These are phyloP conservation scores for Papilio dardanus DNA, from an alignment of 1,140 invertebrate species.

Conservation along the genomic window DNA sequence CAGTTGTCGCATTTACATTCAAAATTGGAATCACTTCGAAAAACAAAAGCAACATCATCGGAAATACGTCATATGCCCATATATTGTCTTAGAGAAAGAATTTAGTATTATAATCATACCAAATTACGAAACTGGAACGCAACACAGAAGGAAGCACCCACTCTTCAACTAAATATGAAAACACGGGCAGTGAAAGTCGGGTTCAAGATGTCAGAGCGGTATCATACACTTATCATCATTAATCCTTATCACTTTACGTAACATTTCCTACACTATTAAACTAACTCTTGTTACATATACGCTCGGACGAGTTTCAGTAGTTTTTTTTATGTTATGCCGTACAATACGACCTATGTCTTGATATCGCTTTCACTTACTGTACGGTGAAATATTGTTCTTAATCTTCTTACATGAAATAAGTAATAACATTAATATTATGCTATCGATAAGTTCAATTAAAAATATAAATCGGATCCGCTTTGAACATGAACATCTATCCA, in stretches of 20 bases:
- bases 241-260: conserved; percentile 58
- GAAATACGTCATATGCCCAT: not conserved
- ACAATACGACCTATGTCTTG: not conserved
- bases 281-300: conserved; percentile 3
- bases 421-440: too few species aligned
- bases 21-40: not conserved
- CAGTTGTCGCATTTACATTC: not conserved
- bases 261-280: conserved; percentile 37
- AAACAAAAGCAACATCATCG: conserved; percentile 9
- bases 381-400: not conserved
- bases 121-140: conserved; percentile 18
- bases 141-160: conserved; percentile 32
- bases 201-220: conserved; percentile 70
- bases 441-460: too few species aligned
- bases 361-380: conserved; percentile 5
- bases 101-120: conserved; percentile 14
- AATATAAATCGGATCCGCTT: too few species aligned
- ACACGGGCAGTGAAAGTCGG: conserved; percentile 61
- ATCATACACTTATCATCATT: conserved; percentile 48
- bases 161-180: conserved; percentile 42
- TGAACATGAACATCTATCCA: too few species aligned
- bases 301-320: conserved; percentile 6
- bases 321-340: not conserved
- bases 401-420: not conserved
- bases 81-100: conserved; percentile 17